Evolutionary conservation across 2,113 vertebrate species (phyloP).

Genomic region (Sinosuthora webbiana): DNA sequence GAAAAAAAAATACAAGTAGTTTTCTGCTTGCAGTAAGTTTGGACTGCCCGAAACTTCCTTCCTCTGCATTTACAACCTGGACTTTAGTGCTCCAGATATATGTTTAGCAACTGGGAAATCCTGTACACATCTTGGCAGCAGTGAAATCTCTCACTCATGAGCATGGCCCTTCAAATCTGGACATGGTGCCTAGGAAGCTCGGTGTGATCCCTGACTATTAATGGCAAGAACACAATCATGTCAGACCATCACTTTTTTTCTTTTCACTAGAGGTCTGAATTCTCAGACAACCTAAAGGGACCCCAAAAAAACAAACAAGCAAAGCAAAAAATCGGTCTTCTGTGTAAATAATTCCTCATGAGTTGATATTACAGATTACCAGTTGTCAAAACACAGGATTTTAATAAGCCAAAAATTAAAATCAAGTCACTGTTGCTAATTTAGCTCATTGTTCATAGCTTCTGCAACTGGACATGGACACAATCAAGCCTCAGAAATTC

Average conservation of each 20-base stretch:
- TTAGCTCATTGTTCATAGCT: background rate
- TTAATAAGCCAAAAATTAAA: background rate
- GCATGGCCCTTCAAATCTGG: background rate
- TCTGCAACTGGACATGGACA: background rate
- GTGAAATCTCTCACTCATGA: background rate
- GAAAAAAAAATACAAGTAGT: background rate
- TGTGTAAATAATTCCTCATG: background rate
- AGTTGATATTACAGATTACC: background rate
- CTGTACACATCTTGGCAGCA: background rate
- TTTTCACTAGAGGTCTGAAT: background rate
- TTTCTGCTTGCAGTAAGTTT: background rate
- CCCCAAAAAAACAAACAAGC: background rate
- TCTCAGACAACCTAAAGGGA: background rate
- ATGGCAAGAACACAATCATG: background rate
- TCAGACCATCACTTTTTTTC: background rate
- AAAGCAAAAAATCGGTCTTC: rapidly evolving
- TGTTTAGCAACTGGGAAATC: background rate
- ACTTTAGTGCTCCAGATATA: background rate
- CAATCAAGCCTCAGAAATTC: background rate
- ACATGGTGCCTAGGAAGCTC: background rate
- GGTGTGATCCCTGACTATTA: background rate
- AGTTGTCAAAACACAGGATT: rapidly evolving
- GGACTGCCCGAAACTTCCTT: background rate
- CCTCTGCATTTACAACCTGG: background rate
- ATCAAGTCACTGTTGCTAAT: too few relatives aligned